Evolutionary conservation across 2,888 invertebrate species (phyloP).

Genomic region (Agonopterix heracliana): DNA sequence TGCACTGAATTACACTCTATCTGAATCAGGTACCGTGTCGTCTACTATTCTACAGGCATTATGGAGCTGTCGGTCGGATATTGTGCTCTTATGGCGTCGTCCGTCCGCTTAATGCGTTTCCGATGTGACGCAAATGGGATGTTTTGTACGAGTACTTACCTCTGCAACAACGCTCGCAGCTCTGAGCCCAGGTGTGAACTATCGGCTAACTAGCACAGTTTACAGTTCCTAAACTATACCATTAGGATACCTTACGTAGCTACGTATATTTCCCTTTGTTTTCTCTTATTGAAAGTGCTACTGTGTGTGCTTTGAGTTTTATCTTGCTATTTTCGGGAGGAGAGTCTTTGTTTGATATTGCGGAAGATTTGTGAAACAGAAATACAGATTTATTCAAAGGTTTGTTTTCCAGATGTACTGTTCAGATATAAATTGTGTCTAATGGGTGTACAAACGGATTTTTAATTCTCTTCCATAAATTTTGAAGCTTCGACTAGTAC

Average conservation of each 20-base stretch:
- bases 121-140: slow-evolving; percentile 68
- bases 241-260: slow-evolving; percentile 2
- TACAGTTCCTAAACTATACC: slow-evolving; percentile 13
- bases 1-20: too few relatives aligned
- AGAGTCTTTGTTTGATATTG: too few relatives aligned
- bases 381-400: too few relatives aligned
- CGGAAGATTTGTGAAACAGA: too few relatives aligned
- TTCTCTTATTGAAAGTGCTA: slow-evolving; percentile 1
- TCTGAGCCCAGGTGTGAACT: slow-evolving; percentile 33
- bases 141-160: slow-evolving; percentile 36
- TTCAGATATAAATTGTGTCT: too few relatives aligned
- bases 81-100: slow-evolving; percentile 60
- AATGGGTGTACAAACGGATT: background rate
- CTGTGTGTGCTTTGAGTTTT: too few relatives aligned
- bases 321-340: too few relatives aligned
- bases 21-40: too few relatives aligned
- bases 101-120: slow-evolving; percentile 65
- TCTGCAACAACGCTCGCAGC: background rate
- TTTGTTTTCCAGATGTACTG: too few relatives aligned
- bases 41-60: background rate
- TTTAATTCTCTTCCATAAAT: slow-evolving; percentile 1
- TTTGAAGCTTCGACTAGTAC: slow-evolving; percentile 9
- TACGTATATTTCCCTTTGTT: background rate
- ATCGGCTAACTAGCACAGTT: slow-evolving; percentile 26
- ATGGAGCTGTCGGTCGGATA: slow-evolving; percentile 49